Evolutionary conservation across 2,888 invertebrate genomes (phyloP).

Genomic region (Nephrotoma appendiculata): DNA sequence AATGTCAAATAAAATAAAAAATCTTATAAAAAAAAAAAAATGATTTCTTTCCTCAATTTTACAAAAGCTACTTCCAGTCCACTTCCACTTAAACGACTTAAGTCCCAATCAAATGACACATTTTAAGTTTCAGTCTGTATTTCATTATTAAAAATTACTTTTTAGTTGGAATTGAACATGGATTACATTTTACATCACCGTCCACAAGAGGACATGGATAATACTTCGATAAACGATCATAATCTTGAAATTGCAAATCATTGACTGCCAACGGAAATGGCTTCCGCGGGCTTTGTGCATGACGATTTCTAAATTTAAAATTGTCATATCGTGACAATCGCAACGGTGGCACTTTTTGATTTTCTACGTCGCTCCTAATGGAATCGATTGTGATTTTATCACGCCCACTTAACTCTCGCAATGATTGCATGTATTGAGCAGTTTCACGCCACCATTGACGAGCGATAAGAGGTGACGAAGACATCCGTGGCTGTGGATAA

Average conservation of each 20-base stretch:
- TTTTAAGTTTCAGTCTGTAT: not conserved
- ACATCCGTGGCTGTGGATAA: not conserved
- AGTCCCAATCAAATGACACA: not conserved
- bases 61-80: too few species aligned
- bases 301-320: not conserved
- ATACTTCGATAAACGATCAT: not conserved
- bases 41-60: too few species aligned
- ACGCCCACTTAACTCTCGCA: not conserved
- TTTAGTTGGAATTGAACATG: not conserved
- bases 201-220: not conserved
- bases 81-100: too few species aligned
- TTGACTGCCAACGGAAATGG: not conserved
- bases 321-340: not conserved
- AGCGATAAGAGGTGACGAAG: slow-evolving; percentile 10
- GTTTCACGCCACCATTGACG: slow-evolving; percentile 17
- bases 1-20: too few species aligned
- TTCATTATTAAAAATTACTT: not conserved
- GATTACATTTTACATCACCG: not conserved
- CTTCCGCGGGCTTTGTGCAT: not conserved
- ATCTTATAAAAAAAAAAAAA: too few species aligned
- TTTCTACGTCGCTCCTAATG: not conserved
- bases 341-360: slow-evolving; percentile 3
- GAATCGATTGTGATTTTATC: not conserved
- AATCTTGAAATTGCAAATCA: not conserved
- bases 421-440: slow-evolving; percentile 11